Evolutionary conservation across 2,888 invertebrate genomes (phyloP), one percentile per base, ranked within the genome.

Genomic region (Eristalis pertinax): DNA sequence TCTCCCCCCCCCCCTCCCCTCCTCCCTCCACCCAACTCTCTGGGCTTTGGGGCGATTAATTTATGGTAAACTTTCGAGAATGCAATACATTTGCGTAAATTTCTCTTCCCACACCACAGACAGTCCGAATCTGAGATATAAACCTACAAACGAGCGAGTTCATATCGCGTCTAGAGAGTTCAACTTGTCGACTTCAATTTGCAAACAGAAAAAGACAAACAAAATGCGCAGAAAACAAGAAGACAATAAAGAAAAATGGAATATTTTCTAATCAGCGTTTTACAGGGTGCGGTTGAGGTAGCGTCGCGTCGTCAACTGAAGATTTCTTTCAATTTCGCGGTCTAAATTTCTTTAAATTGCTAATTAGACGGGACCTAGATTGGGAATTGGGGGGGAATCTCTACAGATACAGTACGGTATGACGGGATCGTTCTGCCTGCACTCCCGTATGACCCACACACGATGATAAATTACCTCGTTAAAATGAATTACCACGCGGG

Each of bases 41-140:
- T 29, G 4, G 43, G 43, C 4, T 50, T 19, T 11, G 15, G 19
- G 50, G 50, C 50, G 50, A 72, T 76, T 84, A 76, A 84, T 81
- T 84, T 70, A 67, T 80, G 70, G 80, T 72, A 84, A 84, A 84
- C 56, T 81, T 72, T 76, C 60, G 78, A 50, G 41, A 68, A 32
- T 63, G 75, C 74, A 79, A 50, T 8, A 50, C 70, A 79, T 75
- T 79, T 75, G 43, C 74, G 35, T 74, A 69, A 81, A 80, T 84
- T 84, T 84, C 84, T 76, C 84, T 80, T 84, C 81, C 75, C 75
- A 72, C 70, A 24, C 73, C 62, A n/a, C 29, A 32, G 35, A 32
- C 43, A 43, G 43, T 43, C 43, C 43, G 43, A 43, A n/a, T n/a
- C 19, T 19, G 19, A 19, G 50, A 22, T 19, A 19, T 19, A 50